These are phyloP conservation scores for Tupaia chinensis DNA, from an alignment of 2,113 vertebrate species.

Conservation along the genomic window DNA sequence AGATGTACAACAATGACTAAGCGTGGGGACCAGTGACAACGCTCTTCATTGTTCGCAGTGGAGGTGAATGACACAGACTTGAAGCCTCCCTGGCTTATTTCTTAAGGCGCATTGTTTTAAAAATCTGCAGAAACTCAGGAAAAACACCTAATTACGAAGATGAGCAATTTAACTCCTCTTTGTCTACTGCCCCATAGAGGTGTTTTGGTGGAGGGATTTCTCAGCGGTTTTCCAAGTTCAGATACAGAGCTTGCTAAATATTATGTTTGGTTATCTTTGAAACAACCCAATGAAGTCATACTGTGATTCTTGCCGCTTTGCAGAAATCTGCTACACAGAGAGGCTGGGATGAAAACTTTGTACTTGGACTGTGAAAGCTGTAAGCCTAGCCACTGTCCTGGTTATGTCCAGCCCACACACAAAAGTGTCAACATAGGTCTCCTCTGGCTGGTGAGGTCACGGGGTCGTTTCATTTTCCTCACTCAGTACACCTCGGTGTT, in stretches of 20 bases:
- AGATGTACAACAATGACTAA: constrained; percentile 24
- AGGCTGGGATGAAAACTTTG: neutral
- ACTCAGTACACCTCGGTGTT: neutral
- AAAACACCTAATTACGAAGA: neutral
- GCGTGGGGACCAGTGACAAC: neutral
- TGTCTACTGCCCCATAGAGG: fast-evolving
- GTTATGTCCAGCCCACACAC: neutral
- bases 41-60: neutral
- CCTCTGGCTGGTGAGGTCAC: neutral
- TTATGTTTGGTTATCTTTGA: neutral
- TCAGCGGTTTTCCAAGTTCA: neutral
- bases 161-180: neutral
- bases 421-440: neutral
- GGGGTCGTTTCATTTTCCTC: neutral
- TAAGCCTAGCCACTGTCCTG: fast-evolving
- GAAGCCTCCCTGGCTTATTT: neutral
- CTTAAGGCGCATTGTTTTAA: neutral
- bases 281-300: neutral
- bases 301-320: neutral
- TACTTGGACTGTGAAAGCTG: neutral
- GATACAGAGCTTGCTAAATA: neutral
- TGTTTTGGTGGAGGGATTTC: neutral
- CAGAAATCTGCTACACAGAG: fast-evolving
- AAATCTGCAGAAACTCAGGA: neutral
- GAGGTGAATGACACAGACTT: neutral